Evolutionary conservation across 92 coral and sea anemone genomes (phyloP), one percentile per base, ranked within the genome.

Genomic region (Zoanthus gigantus): DNA sequence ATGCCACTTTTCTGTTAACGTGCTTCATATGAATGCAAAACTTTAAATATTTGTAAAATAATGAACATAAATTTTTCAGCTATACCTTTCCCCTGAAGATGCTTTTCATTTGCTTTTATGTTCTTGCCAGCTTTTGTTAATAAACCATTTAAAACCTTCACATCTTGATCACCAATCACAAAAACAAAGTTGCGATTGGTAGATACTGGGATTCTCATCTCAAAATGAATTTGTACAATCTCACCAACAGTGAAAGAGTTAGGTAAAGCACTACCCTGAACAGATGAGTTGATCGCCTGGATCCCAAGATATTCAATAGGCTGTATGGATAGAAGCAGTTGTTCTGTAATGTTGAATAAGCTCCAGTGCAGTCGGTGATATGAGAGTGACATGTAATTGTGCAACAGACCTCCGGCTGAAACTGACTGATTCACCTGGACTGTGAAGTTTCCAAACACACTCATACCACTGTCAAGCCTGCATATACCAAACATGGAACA

Each of bases 351-450:
- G 16, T n/a, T 7, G 58, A 90, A 72, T 14, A 92, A 76, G 29
- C 74, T 89, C 99, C 99, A 97, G 61, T 92, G 86, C 69, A 87
- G 13, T 3, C 97, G 97, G 1, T 92, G 58, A 85, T 97, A 97
- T 6, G 31, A 52, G 32, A 97, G 71, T 15, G 92, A 50, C 44
- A 92, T 77, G 65, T 57, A 8, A 75, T 44, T 87, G 45, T 17
- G 60, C 63, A 95, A 79, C 2, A 6, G 16, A 63, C 91, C 89
- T 45, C 92, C 94, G 12, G 96, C 92, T 10, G 93, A 86, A 74
- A 95, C 98, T 47, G 97, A 90, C 65, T 88, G 84, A 42, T 72
- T 90, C 29, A 95, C 75, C 13, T 58, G 68, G 53, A 89, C 58
- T 14, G 74, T 71, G 34, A 91, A 73, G 17, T 77, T 84, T 17